Evolutionary conservation across 2,888 invertebrate genomes (phyloP).

Genomic region (Dicyrtoma fusca): DNA sequence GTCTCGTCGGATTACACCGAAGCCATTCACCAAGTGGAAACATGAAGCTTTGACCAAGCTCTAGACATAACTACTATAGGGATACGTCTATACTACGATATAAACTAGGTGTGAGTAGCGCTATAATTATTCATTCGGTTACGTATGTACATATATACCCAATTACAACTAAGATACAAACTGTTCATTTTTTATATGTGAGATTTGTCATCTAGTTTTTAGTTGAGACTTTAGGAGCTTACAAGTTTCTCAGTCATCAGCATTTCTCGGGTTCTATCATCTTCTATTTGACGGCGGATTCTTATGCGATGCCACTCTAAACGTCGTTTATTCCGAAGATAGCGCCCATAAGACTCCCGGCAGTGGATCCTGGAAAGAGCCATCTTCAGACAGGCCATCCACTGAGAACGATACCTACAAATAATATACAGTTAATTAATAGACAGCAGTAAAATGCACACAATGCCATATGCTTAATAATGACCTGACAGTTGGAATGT

Average conservation of each 20-base stretch:
- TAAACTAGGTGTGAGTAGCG: too few relatives aligned
- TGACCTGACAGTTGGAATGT: conserved; percentile 6
- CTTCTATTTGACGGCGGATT: conserved; percentile 63
- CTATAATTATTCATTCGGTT: too few relatives aligned
- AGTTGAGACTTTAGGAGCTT: neutral
- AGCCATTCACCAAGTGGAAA: too few relatives aligned
- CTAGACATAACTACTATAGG: too few relatives aligned
- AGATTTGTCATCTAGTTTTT: neutral
- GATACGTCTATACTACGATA: too few relatives aligned
- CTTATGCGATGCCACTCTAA: conserved; percentile 61
- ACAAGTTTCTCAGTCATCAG: conserved; percentile 71
- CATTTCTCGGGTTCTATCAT: conserved; percentile 63
- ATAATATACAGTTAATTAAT: conserved; percentile 30
- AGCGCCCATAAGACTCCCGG: conserved; percentile 72
- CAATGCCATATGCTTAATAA: neutral
- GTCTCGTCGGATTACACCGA: too few relatives aligned
- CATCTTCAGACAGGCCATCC: conserved; percentile 74
- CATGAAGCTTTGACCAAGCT: too few relatives aligned
- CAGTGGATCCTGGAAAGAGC: conserved; percentile 73
- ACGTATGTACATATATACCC: too few relatives aligned
- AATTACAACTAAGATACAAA: too few relatives aligned
- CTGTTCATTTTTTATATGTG: too few relatives aligned
- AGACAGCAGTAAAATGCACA: neutral
- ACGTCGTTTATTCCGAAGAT: conserved; percentile 65
- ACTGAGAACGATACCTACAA: conserved; percentile 71